phyloP scores from a whole-genome alignment of 2,113 vertebrate species.

The Sarotherodon lohbergeri region DNA sequence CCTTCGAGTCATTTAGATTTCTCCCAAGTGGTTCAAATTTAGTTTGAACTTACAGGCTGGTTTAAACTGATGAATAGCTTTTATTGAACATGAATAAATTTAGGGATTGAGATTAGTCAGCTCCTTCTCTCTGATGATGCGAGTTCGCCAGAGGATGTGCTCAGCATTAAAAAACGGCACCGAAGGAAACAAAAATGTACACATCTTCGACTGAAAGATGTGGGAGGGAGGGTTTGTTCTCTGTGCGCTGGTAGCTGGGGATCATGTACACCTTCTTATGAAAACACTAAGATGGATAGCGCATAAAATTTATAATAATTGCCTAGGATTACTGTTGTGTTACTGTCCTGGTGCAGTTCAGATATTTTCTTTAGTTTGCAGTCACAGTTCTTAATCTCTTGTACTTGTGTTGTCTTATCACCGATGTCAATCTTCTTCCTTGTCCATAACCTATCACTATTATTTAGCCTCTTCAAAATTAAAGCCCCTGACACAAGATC shows the following conservation, averaged over 20 bases:
- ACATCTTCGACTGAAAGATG: background rate
- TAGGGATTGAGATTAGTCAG: slow-evolving; percentile 87
- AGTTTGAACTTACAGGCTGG: slow-evolving; percentile 82
- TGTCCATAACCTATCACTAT: slow-evolving; percentile 40
- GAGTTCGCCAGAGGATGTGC: slow-evolving; percentile 70
- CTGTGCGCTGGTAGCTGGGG: background rate
- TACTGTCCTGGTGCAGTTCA: background rate
- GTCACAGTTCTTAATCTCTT: background rate
- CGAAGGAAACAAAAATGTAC: slow-evolving; percentile 46
- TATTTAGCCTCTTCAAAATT: slow-evolving; percentile 57
- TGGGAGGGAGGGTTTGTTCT: background rate
- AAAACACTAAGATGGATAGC: background rate
- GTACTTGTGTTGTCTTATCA: background rate
- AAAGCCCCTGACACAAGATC: slow-evolving; percentile 44
- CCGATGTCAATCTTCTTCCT: slow-evolving; percentile 24
- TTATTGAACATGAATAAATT: slow-evolving; percentile 91
- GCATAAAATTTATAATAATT: background rate
- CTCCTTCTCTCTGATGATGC: slow-evolving; percentile 79
- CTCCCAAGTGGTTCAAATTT: slow-evolving; percentile 84
- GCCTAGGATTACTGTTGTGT: background rate
- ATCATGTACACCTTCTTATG: background rate
- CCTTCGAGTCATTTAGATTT: slow-evolving; percentile 77
- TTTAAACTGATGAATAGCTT: slow-evolving; percentile 88
- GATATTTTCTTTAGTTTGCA: background rate
- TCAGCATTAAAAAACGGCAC: slow-evolving; percentile 68